A percentile compares a stretch with the other conserved stretches of the same genome.
Evolutionary conservation across 2,888 invertebrate species (phyloP).

Genomic region (Myopa testacea): DNA sequence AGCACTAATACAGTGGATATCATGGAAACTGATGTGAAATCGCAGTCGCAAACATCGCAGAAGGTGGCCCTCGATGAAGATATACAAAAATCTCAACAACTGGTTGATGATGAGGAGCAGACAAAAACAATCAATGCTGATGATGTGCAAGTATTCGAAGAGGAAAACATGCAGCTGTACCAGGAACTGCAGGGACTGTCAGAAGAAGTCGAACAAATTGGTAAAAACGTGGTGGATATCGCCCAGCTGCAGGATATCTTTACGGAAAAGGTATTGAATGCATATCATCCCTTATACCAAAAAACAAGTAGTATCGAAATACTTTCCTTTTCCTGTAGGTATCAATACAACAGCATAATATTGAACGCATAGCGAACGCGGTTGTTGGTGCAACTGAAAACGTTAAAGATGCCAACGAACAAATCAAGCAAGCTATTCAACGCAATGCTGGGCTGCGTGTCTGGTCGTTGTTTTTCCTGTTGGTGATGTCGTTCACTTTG

Average conservation of each 20-base stretch:
- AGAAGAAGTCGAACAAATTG: conserved; percentile 91
- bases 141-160: conserved; percentile 92
- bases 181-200: conserved; percentile 89
- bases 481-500: conserved; percentile 95
- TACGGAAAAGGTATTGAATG: conserved; percentile 81
- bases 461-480: conserved; percentile 93
- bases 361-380: conserved; percentile 88
- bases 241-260: conserved; percentile 95
- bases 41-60: conserved; percentile 47
- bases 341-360: conserved; percentile 91
- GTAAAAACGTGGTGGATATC: conserved; percentile 94
- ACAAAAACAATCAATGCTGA: conserved; percentile 78
- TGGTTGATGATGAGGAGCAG: conserved; percentile 57
- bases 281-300: not conserved
- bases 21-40: conserved; percentile 20
- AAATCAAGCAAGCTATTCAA: conserved; percentile 96
- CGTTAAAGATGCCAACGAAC: conserved; percentile 95
- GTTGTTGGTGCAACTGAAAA: conserved; percentile 95
- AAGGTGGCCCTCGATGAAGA: conserved; percentile 65
- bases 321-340: conserved; percentile 69
- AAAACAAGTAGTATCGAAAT: conserved; percentile 50
- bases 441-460: conserved; percentile 95
- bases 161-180: conserved; percentile 88
- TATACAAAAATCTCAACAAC: conserved; percentile 60
- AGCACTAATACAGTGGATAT: conserved; percentile 13